These are phyloP conservation scores for Troides helena DNA, from an alignment of 2,888 invertebrate genomes.

Conservation along the genomic window DNA sequence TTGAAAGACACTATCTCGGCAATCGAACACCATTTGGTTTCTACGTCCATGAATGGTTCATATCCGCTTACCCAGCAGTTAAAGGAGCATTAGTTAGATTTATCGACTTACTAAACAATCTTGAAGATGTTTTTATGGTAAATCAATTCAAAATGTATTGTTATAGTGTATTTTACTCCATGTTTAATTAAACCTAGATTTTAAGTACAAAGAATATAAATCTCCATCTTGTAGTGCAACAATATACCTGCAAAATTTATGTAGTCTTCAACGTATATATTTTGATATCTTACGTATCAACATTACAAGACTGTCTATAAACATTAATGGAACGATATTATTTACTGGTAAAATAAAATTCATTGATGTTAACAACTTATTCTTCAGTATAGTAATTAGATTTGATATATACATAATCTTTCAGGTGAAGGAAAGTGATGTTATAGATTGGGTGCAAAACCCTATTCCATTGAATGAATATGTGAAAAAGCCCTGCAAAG, in stretches of 20 bases:
- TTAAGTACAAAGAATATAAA: not conserved
- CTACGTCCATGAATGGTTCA: constrained; percentile 84
- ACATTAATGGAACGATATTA: no score
- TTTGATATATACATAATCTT: not conserved
- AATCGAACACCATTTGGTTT: constrained; percentile 85
- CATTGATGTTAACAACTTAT: not conserved
- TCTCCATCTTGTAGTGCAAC: not conserved
- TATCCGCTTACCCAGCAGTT: constrained; percentile 56
- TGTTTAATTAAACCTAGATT: not conserved
- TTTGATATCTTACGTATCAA: no score
- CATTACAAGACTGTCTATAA: no score
- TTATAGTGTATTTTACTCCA: not conserved
- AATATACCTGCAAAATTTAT: not conserved
- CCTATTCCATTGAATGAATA: constrained; percentile 67
- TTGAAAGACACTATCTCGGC: constrained; percentile 81
- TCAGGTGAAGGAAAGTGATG: constrained; percentile 66
- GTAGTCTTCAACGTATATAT: no score
- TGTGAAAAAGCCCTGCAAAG: constrained; percentile 40
- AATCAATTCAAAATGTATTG: constrained; percentile 30
- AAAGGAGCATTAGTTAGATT: constrained; percentile 77
- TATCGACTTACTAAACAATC: constrained; percentile 71
- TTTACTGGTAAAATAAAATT: not conserved
- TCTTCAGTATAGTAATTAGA: no score
- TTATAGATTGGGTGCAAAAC: constrained; percentile 77
- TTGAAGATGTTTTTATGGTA: constrained; percentile 81